These are phyloP conservation scores for Dasysyrphus albostriatus DNA, from an alignment of 2,888 invertebrate genomes.

Conservation along the genomic window DNA sequence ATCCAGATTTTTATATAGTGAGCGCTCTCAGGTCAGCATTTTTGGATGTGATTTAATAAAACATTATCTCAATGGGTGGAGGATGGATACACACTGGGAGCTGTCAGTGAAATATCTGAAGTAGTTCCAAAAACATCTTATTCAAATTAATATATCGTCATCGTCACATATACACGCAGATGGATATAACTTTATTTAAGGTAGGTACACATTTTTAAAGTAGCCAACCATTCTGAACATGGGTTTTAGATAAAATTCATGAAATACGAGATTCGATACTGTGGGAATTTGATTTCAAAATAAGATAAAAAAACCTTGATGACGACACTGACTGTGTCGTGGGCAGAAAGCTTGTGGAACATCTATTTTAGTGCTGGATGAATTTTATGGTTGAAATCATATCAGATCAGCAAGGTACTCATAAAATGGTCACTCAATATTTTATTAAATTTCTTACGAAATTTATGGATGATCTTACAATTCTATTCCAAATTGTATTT, in stretches of 20 bases:
- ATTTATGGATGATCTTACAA: too few species aligned
- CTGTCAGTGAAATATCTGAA: constrained; percentile 73
- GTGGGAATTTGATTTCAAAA: constrained; percentile 61
- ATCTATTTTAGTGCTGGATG: constrained; percentile 3
- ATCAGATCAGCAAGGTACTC: too few species aligned
- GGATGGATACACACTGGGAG: constrained; percentile 63
- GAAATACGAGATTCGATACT: constrained; percentile 59
- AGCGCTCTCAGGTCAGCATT: constrained; percentile 49
- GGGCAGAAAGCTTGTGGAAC: constrained; percentile 14
- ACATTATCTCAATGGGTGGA: constrained; percentile 46
- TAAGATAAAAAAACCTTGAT: not conserved
- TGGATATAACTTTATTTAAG: constrained; percentile 51
- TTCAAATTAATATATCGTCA: constrained; percentile 65
- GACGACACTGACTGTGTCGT: not conserved
- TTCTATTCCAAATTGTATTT: too few species aligned
- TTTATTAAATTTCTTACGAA: too few species aligned
- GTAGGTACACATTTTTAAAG: constrained; percentile 32
- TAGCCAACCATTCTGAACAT: constrained; percentile 52
- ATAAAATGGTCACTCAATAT: too few species aligned
- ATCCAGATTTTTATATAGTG: constrained; percentile 63
- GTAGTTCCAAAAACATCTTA: constrained; percentile 63
- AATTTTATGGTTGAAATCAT: too few species aligned
- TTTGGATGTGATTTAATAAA: constrained; percentile 51
- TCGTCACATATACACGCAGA: constrained; percentile 28
- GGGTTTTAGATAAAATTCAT: constrained; percentile 57